These are phyloP conservation scores for Lasaia peninsularis DNA, from an alignment of 1,140 invertebrate species.

Conservation along the genomic window DNA sequence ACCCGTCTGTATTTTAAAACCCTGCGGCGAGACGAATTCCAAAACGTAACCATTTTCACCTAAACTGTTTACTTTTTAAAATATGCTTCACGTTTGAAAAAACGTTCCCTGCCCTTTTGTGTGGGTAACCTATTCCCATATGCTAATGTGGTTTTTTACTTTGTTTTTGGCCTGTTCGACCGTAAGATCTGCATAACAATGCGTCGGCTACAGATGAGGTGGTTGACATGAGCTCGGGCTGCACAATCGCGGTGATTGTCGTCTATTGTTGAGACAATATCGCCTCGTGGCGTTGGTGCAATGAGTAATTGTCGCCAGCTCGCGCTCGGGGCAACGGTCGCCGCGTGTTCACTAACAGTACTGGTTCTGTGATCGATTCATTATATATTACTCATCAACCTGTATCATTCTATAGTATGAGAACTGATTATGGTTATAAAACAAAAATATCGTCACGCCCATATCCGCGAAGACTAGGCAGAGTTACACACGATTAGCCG, in stretches of 20 bases:
- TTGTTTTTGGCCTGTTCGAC: conserved; percentile 53
- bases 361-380: conserved; percentile 35
- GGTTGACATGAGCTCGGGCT: conserved; percentile 50
- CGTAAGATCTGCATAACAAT: conserved; percentile 71
- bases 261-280: conserved; percentile 55
- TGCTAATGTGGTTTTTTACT: conserved; percentile 16
- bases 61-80: conserved; percentile 16
- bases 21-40: conserved; percentile 52
- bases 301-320: conserved; percentile 45
- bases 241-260: conserved; percentile 59
- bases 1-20: conserved; percentile 50
- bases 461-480: too few species aligned
- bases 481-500: too few species aligned
- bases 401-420: background rate
- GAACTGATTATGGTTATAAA: too few species aligned
- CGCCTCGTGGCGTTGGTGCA: conserved; percentile 41
- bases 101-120: conserved; percentile 7
- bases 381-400: conserved; percentile 26
- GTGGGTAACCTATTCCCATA: conserved; percentile 16
- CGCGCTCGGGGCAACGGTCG: conserved; percentile 47
- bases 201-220: conserved; percentile 49
- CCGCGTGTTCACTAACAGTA: conserved; percentile 40
- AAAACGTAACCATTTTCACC: conserved; percentile 26
- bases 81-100: background rate
- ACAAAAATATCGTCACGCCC: too few species aligned